Evolutionary conservation across 2,888 invertebrate species (phyloP).

Genomic region (Gisinianus flammeolus): DNA sequence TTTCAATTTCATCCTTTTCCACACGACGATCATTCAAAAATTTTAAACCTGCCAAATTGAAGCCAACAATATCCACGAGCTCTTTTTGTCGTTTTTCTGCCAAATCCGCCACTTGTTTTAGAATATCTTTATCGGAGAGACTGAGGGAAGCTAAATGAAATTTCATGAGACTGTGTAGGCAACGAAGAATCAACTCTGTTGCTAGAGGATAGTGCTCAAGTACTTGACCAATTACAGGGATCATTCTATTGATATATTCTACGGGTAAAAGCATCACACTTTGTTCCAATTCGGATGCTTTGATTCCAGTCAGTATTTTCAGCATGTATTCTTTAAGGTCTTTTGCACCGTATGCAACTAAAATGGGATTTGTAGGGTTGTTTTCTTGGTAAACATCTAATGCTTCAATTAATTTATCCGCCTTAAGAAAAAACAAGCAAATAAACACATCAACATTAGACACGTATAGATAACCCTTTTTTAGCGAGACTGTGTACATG

Average conservation of each 20-base stretch:
- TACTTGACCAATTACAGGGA: conserved; percentile 48
- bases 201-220: conserved; percentile 53
- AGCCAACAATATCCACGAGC: conserved; percentile 79
- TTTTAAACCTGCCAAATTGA: conserved; percentile 81
- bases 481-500: background rate
- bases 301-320: conserved; percentile 77
- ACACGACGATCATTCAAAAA: conserved; percentile 78
- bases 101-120: conserved; percentile 45
- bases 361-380: conserved; percentile 67
- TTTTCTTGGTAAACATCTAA: conserved; percentile 73
- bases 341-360: conserved; percentile 77
- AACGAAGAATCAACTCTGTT: conserved; percentile 52
- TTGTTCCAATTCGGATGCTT: conserved; percentile 61
- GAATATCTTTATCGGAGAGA: conserved; percentile 43
- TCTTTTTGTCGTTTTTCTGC: conserved; percentile 48
- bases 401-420: conserved; percentile 91
- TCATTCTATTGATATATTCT: conserved; percentile 51
- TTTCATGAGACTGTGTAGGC: conserved; percentile 50
- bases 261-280: conserved; percentile 57
- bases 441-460: background rate
- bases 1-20: conserved; percentile 73
- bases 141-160: conserved; percentile 54
- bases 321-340: conserved; percentile 80
- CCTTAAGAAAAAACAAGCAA: conserved; percentile 64
- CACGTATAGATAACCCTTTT: background rate